A percentile compares a stretch with the other conserved stretches of the same genome.
These are phyloP conservation scores for Lycia hirtaria DNA, from an alignment of 2,888 invertebrate genomes.

Conservation along the genomic window DNA sequence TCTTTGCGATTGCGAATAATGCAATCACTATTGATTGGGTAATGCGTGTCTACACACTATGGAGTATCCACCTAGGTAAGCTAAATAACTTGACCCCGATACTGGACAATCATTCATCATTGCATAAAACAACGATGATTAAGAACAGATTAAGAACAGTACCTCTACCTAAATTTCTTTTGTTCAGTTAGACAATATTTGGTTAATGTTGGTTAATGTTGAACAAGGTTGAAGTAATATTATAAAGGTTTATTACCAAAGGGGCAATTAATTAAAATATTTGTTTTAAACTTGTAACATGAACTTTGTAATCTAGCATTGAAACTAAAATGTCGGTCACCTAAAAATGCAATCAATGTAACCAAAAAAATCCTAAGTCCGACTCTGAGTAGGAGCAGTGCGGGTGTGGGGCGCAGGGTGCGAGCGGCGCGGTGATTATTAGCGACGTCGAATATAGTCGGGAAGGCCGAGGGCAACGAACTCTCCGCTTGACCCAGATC, in stretches of 20 bases:
- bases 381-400: conserved; percentile 54
- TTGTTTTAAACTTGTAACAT: conserved; percentile 14
- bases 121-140: conserved; percentile 2
- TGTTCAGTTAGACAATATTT: background rate
- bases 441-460: conserved; percentile 82
- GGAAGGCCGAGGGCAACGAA: conserved; percentile 86
- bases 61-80: conserved; percentile 18
- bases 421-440: conserved; percentile 64
- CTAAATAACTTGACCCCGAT: conserved; percentile 22
- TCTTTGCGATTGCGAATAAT: conserved; percentile 68
- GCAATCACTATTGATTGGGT: conserved; percentile 62
- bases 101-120: conserved; percentile 8
- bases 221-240: background rate
- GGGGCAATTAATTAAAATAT: background rate
- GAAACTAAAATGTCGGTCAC: conserved; percentile 21
- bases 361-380: conserved; percentile 47
- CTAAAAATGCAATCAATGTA: conserved; percentile 30
- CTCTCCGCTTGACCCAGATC: conserved; percentile 84
- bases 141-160: background rate
- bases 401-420: conserved; percentile 47
- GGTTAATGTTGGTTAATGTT: background rate
- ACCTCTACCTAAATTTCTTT: background rate
- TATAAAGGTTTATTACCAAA: background rate
- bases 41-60: conserved; percentile 37
- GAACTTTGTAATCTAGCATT: conserved; percentile 17